Conservation (phyloP, 2,113 vertebrate species). For the Helogale parvula region DNA sequence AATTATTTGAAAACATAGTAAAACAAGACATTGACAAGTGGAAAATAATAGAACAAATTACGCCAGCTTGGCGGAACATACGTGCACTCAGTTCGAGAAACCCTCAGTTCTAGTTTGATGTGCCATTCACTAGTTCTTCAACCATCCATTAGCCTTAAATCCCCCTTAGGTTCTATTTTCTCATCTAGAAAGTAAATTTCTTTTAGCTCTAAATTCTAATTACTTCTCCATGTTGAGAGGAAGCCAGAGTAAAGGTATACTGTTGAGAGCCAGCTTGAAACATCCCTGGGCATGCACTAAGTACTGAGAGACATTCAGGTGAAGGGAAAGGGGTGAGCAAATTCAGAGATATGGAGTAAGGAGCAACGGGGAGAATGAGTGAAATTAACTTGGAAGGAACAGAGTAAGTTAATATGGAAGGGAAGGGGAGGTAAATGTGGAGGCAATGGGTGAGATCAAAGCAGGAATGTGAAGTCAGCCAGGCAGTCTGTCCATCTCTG, state of each 20-base stretch:
- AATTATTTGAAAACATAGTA: constrained; percentile 9
- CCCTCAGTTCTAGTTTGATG: not conserved
- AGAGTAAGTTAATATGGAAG: not conserved
- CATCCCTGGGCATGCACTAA: not conserved
- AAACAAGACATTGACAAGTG: not conserved
- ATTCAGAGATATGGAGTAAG: not conserved
- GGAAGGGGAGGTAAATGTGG: not conserved
- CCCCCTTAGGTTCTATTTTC: not conserved
- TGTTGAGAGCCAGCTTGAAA: not conserved
- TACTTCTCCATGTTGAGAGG: not conserved
- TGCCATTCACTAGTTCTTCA: not conserved
- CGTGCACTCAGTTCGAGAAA: not conserved
- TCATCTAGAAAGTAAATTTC: not conserved
- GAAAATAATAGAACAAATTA: not conserved
- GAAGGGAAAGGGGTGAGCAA: not conserved
- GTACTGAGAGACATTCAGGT: not conserved
- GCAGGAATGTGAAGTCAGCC: not conserved
- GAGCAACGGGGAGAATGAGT: no score
- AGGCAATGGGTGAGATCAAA: not conserved
- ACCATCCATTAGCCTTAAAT: not conserved
- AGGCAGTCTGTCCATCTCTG: not conserved
- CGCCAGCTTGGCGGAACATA: not conserved
- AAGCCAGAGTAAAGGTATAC: not conserved
- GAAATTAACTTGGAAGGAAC: not conserved
- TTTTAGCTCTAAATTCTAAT: not conserved